These are phyloP conservation scores for Columbina picui DNA, from an alignment of 2,113 vertebrate genomes.

Conservation along the genomic window DNA sequence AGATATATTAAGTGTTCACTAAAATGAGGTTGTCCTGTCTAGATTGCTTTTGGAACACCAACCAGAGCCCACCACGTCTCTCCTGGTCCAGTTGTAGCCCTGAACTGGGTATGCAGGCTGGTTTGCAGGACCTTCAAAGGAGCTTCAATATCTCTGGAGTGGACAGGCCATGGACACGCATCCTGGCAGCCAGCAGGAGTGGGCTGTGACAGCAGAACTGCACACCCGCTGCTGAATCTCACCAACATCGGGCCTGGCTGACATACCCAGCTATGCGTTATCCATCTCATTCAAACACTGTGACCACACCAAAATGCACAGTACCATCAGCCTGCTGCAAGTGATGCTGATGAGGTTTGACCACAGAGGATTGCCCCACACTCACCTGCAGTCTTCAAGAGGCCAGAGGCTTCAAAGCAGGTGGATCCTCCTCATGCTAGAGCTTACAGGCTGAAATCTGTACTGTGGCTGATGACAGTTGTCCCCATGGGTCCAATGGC, in stretches of 20 bases:
- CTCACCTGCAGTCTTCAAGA: background rate
- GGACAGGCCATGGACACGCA: accelerated
- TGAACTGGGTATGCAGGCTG: background rate
- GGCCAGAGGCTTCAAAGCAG: background rate
- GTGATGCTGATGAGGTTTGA: background rate
- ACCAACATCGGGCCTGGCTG: background rate
- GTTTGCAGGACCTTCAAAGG: background rate
- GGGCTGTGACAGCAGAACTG: background rate
- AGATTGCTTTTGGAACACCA: background rate
- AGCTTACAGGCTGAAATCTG: background rate
- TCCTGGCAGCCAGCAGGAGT: background rate
- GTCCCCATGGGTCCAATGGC: background rate
- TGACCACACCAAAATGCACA: background rate
- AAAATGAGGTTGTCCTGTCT: background rate
- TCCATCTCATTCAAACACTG: background rate
- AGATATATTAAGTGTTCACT: background rate
- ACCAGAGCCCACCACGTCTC: background rate
- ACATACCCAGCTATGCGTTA: background rate
- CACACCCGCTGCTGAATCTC: background rate
- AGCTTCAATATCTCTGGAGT: background rate
- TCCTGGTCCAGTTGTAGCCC: background rate
- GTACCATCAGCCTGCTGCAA: background rate
- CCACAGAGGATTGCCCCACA: background rate
- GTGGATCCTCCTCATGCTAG: background rate
- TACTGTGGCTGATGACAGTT: background rate